Conservation (phyloP, 2,797 vertebrate genomes). For the Ficedula albicollis region DNA sequence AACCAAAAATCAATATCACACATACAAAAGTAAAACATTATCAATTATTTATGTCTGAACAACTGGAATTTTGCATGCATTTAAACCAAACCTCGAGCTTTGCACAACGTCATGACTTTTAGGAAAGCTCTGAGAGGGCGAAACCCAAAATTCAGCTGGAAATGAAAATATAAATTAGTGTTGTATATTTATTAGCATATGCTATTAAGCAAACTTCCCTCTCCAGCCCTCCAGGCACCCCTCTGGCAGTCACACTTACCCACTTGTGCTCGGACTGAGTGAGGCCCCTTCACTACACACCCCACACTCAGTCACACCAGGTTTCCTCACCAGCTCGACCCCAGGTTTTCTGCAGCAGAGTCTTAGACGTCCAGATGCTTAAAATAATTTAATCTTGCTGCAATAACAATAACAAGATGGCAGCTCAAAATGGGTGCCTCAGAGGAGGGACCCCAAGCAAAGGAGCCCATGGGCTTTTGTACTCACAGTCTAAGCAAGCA, state of each 20-base stretch:
- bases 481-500: accelerated
- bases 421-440: background rate
- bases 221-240: too few species aligned
- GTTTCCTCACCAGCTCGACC: accelerated
- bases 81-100: background rate
- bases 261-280: accelerated
- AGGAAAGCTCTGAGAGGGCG: background rate
- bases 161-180: background rate
- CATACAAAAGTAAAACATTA: background rate
- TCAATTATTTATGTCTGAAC: background rate
- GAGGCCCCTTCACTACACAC: background rate
- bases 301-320: background rate
- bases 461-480: background rate
- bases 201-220: background rate
- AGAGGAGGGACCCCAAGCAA: accelerated
- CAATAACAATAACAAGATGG: background rate
- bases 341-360: background rate
- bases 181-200: background rate
- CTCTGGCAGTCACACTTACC: background rate
- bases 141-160: background rate
- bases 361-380: background rate
- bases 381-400: background rate
- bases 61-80: background rate
- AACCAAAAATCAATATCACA: background rate
- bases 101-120: background rate